phyloP scores from a whole-genome alignment of 2,113 vertebrate species.

The Stigmatopora argus region DNA sequence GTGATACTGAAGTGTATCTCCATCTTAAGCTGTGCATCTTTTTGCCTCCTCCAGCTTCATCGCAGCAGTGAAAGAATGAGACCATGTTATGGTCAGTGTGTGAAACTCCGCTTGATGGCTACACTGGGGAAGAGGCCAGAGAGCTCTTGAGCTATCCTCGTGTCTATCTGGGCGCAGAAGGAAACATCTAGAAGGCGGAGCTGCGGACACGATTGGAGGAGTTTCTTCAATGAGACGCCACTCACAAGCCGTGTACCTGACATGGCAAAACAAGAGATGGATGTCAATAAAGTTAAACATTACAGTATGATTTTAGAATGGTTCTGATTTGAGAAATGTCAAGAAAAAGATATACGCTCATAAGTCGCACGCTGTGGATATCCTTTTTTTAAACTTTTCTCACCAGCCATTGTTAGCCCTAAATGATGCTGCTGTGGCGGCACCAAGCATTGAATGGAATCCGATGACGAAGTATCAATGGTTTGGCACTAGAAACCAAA shows the following conservation, averaged over 20 bases:
- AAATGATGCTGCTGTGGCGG: too few relatives aligned
- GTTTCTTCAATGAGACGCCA: conserved; percentile 81
- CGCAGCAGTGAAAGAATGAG: conserved; percentile 14
- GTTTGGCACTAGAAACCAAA: too few relatives aligned
- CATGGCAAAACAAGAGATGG: neutral
- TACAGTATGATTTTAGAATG: neutral
- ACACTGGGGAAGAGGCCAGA: conserved; percentile 83
- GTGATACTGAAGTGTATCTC: conserved; percentile 17
- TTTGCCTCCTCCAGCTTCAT: conserved; percentile 16
- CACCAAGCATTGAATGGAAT: too few relatives aligned
- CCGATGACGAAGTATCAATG: too few relatives aligned
- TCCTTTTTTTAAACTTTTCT: too few relatives aligned
- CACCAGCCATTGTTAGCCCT: too few relatives aligned
- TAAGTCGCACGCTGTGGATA: too few relatives aligned
- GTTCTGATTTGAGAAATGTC: neutral
- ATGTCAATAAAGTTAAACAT: neutral
- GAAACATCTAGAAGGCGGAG: conserved; percentile 91
- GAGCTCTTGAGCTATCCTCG: conserved; percentile 84
- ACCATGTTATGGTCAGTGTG: conserved; percentile 75
- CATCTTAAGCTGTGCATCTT: conserved; percentile 26
- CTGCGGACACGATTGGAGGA: conserved; percentile 85
- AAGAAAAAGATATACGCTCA: too few relatives aligned
- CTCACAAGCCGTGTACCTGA: conserved; percentile 80
- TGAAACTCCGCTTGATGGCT: conserved; percentile 96
- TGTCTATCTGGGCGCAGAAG: conserved; percentile 97